These are phyloP conservation scores for Alouatta palliata DNA, from an alignment of 2,113 vertebrate genomes.

Conservation along the genomic window DNA sequence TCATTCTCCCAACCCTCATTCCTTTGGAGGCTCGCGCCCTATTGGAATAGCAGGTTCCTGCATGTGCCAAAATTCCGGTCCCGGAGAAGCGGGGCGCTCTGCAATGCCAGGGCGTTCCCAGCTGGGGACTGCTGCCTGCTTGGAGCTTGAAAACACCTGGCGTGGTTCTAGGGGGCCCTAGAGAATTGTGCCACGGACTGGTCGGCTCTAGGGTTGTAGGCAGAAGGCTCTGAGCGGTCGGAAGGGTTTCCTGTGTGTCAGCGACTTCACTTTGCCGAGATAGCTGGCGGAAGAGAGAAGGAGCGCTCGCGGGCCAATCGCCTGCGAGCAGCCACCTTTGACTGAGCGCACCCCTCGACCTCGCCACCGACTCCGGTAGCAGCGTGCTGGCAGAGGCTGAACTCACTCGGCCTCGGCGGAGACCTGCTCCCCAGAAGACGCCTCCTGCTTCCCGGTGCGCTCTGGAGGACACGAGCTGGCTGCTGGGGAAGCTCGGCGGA, in stretches of 20 bases:
- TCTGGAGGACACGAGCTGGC: not conserved
- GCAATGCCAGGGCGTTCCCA: constrained; percentile 46
- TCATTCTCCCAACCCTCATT: not conserved
- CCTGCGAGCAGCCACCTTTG: not conserved
- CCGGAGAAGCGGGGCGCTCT: not conserved
- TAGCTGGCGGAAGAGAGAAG: constrained; percentile 28
- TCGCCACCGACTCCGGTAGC: not conserved
- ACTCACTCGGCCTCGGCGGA: not conserved
- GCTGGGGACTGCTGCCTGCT: not conserved
- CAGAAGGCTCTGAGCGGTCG: not conserved
- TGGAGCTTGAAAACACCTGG: constrained; percentile 37
- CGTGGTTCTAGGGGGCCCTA: not conserved
- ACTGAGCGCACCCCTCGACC: not conserved
- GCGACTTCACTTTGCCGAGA: constrained; percentile 64
- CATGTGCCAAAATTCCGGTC: not conserved
- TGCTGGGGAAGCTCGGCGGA: not conserved
- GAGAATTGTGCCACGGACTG: not conserved
- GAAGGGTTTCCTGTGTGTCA: constrained; percentile 64
- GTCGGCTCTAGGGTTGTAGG: not conserved
- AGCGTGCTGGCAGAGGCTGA: not conserved
- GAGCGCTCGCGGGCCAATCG: constrained; percentile 13
- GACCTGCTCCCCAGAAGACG: not conserved
- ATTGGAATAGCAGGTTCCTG: constrained; percentile 19
- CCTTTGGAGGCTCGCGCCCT: not conserved
- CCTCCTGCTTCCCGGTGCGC: not conserved